A percentile compares a stretch with the other conserved stretches of the same genome.
phyloP scores from a whole-genome alignment of 2,797 vertebrate genomes.

The Hapalemur alaotrensis region DNA sequence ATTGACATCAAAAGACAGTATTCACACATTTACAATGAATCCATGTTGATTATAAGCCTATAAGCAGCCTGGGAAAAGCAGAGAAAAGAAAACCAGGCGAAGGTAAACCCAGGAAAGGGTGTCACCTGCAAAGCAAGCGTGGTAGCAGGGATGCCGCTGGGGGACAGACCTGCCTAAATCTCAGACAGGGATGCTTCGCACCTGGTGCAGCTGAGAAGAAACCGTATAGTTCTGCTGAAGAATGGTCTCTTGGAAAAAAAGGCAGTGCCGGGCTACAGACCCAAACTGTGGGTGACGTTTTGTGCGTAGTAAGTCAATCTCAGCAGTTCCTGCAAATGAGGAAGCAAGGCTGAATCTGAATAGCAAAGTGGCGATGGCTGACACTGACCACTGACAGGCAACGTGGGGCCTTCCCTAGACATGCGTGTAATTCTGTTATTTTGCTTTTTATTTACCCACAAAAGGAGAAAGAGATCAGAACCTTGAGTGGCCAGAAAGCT shows the following conservation, averaged over 20 bases:
- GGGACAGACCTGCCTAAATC: rapidly evolving
- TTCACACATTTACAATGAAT: background rate
- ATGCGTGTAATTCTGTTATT: background rate
- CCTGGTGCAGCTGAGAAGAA: background rate
- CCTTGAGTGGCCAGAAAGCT: background rate
- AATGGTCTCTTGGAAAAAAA: background rate
- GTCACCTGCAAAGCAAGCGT: background rate
- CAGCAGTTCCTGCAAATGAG: background rate
- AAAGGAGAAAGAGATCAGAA: background rate
- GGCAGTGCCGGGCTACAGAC: background rate
- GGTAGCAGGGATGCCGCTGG: background rate
- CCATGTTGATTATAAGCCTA: background rate
- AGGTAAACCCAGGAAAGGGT: no score
- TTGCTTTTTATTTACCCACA: background rate
- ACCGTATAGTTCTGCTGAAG: rapidly evolving
- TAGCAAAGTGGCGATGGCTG: rapidly evolving
- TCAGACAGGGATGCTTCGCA: rapidly evolving
- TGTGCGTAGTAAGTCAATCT: rapidly evolving
- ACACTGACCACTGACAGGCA: no score
- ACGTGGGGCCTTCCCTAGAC: background rate
- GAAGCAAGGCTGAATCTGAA: background rate
- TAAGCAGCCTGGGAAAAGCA: background rate
- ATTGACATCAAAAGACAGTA: background rate
- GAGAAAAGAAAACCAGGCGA: background rate
- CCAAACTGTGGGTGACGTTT: background rate